These are phyloP conservation scores for Ursus arctos DNA, from an alignment of 2,113 vertebrate species.

Conservation along the genomic window DNA sequence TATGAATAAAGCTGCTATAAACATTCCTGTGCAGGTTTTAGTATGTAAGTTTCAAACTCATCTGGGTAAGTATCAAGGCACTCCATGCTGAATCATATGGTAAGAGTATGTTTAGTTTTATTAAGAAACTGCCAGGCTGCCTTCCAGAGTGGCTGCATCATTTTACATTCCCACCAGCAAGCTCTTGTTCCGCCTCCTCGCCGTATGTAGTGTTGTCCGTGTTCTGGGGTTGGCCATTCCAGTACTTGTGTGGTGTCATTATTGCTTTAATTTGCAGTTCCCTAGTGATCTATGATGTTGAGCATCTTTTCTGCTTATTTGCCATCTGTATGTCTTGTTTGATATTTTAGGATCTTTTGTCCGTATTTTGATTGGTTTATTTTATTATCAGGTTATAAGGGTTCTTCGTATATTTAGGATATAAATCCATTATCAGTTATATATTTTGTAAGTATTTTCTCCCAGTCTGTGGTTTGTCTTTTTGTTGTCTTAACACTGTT, in stretches of 20 bases:
- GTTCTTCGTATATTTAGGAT: not conserved
- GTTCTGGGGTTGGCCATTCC: not conserved
- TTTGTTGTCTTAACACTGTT: not conserved
- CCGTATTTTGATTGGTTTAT: not conserved
- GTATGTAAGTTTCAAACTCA: not conserved
- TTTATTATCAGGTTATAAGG: conserved; percentile 28
- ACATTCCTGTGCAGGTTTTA: not conserved
- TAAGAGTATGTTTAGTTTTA: not conserved
- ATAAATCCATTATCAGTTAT: not conserved
- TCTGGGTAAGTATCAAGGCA: not conserved
- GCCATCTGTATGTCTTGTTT: not conserved
- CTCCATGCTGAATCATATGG: not conserved
- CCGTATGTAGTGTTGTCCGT: not conserved
- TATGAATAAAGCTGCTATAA: not conserved
- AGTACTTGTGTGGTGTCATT: not conserved
- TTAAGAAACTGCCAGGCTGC: not conserved
- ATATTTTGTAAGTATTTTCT: not conserved
- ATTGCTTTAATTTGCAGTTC: not conserved
- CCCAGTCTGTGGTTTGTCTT: not conserved
- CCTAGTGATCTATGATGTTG: not conserved
- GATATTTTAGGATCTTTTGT: not conserved
- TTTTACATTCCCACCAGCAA: too few species aligned
- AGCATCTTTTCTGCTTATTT: not conserved
- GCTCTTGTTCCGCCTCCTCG: not conserved
- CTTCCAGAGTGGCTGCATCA: not conserved